phyloP scores from a whole-genome alignment of 2,797 vertebrate species.

The Naso thynnoides region DNA sequence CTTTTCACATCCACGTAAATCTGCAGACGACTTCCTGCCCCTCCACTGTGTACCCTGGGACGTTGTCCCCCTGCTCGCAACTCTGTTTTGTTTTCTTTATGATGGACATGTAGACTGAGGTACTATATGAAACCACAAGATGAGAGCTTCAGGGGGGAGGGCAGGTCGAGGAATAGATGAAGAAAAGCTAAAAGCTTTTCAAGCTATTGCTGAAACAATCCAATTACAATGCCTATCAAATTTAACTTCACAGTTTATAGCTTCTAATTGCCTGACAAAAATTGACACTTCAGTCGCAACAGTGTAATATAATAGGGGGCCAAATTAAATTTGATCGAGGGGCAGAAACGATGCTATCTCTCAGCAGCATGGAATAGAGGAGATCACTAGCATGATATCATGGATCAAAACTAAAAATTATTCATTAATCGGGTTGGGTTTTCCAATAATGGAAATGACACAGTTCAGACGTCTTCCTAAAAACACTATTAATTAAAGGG shows the following conservation, averaged over 20 bases:
- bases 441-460: conserved; percentile 99
- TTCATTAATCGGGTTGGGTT: conserved; percentile 98
- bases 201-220: conserved; percentile 99
- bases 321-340: conserved; percentile 99
- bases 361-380: conserved; percentile 91
- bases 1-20: conserved; percentile 62
- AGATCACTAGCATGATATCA: conserved; percentile 97
- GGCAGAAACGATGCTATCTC: conserved; percentile 98
- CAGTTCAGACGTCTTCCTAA: conserved; percentile 98
- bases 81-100: conserved; percentile 78
- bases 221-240: conserved; percentile 99
- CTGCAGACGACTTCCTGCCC: conserved; percentile 53
- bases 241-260: conserved; percentile 99
- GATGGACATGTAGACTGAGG: conserved; percentile 73
- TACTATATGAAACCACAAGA: conserved; percentile 87
- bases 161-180: conserved; percentile 73
- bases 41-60: neutral
- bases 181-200: conserved; percentile 87
- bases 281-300: conserved; percentile 99
- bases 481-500: conserved; percentile 99
- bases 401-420: conserved; percentile 99
- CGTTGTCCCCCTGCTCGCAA: neutral
- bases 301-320: conserved; percentile 99
- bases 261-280: conserved; percentile 99
- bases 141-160: conserved; percentile 60